These are phyloP conservation scores for Scolopax mira DNA, from an alignment of 2,113 vertebrate species.

Conservation along the genomic window DNA sequence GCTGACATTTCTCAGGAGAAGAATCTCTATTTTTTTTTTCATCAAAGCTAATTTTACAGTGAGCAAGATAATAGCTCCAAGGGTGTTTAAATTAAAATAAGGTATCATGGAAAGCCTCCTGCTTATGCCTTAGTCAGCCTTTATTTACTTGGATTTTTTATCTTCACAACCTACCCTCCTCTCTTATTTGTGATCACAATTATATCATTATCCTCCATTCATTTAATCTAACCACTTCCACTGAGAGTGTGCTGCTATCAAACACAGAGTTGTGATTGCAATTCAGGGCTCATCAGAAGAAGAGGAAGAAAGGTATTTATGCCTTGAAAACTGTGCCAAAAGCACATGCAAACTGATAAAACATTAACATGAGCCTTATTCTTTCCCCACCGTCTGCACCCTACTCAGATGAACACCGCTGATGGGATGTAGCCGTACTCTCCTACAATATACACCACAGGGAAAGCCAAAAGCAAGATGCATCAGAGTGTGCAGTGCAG, in stretches of 20 bases:
- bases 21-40: background rate
- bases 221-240: accelerated
- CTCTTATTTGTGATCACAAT: background rate
- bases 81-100: background rate
- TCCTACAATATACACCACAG: background rate
- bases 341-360: background rate
- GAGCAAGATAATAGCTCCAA: background rate
- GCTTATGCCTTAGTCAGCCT: background rate
- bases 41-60: background rate
- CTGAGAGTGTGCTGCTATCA: background rate
- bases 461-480: background rate
- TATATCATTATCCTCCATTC: background rate
- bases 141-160: background rate
- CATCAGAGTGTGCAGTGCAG: accelerated
- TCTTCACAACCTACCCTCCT: background rate
- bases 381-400: background rate
- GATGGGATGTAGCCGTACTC: background rate
- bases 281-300: background rate
- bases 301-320: background rate
- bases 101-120: background rate
- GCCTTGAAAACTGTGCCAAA: background rate
- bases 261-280: background rate
- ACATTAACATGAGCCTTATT: background rate
- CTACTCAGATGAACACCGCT: accelerated
- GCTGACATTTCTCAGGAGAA: background rate